Percentiles rank a stretch among this genome's conserved stretches.
Evolutionary conservation across 2,888 invertebrate species (phyloP).

Genomic region (Formica aserva): DNA sequence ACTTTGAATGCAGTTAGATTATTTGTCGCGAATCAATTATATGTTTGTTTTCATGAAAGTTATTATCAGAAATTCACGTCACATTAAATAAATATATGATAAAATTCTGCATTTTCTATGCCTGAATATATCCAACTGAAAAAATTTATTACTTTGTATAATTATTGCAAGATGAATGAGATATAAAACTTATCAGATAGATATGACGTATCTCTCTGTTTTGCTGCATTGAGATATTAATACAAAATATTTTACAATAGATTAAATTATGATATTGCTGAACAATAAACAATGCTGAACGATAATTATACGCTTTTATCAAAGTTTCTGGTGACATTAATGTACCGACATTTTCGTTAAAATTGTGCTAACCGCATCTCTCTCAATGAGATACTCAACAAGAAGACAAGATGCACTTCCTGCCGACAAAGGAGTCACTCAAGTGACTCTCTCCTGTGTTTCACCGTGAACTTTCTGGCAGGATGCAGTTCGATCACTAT

Average conservation of each 20-base stretch:
- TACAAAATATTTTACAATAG: conserved; percentile 12
- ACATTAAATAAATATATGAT: background rate
- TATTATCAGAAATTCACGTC: background rate
- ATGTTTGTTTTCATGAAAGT: background rate
- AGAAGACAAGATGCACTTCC: conserved; percentile 16
- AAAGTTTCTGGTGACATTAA: conserved; percentile 3
- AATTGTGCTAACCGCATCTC: conserved; percentile 24
- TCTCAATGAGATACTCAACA: background rate
- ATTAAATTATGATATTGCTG: conserved; percentile 3
- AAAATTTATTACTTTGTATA: conserved; percentile 1
- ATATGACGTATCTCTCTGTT: conserved; percentile 6
- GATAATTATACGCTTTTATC: conserved; percentile 9
- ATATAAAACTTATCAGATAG: background rate
- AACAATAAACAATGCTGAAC: background rate
- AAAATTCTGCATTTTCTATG: background rate
- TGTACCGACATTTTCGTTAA: conserved; percentile 28
- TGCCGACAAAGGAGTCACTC: conserved; percentile 36
- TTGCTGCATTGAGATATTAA: background rate
- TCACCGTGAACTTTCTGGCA: background rate
- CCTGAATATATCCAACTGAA: background rate
- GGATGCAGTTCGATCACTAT: conserved; percentile 11
- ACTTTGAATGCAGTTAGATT: background rate
- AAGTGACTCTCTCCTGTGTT: conserved; percentile 12
- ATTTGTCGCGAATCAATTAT: background rate
- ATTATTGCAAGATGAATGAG: conserved; percentile 9